Base-by-base conservation (phyloP, 2,888 invertebrate species). In the Ametastegia equiseti region DNA sequence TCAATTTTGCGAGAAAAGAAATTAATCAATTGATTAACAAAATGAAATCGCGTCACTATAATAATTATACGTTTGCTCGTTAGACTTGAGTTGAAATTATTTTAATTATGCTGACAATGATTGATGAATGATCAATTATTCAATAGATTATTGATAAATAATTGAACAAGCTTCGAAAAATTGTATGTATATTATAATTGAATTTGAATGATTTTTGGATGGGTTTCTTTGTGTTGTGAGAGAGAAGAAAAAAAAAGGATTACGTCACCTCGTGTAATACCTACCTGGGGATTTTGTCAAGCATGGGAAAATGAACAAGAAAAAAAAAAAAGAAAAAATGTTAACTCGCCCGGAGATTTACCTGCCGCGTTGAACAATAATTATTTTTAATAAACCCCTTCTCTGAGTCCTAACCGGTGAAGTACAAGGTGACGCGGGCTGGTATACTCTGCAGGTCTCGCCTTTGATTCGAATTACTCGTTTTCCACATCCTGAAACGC, bases 401-500 rank as follows among this genome's bases (percentile, higher is more conserved):
- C 36, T 75, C 54, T 54, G 36, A 45, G n/a, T 36, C 71, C 54
- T 75, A 75, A 75, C 75, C 75, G 54, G n/a, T 75, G 75, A 54
- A 75, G 75, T 75, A 75, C 50, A 75, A 75, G 75, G 75, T 75
- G 75, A 75, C 75, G 75, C 54, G 75, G n/a, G 54, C 36, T 75
- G 54, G 78, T 78, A 60, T 42, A 78, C 60, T 30, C 45, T 7
- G 60, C 19, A 78, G 75, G 75, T 78, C 78, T 57, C 78, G 60
- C 63, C 78, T 78, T 78, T 78, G 78, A 78, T 78, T 78, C 78
- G 78, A 57, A 78, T 78, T 78, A 57, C 78, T 78, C 78, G 78
- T 78, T 78, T 78, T 78, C 78, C 78, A 78, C 78, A 78, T 57
- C 75, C 78, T 78, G 60, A 78, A 78, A 78, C 78, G 78, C 78